Conservation (phyloP, 2,797 vertebrate genomes). For the Rhynchotus rufescens region DNA sequence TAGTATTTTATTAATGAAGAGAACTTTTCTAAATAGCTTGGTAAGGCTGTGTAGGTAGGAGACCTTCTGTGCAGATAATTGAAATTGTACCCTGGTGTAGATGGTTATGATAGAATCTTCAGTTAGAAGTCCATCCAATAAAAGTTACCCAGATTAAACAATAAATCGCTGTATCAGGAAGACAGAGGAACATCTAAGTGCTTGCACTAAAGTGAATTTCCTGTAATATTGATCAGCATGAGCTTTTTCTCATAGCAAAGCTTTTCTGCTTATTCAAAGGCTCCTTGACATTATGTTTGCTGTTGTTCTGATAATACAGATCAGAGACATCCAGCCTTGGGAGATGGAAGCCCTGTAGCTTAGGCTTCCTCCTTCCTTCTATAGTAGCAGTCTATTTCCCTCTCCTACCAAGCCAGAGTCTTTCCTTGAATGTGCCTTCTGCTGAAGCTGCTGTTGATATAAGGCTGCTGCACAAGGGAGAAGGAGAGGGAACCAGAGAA, state of each 20-base stretch:
- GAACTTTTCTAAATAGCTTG: background rate
- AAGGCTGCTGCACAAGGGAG: background rate
- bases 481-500: background rate
- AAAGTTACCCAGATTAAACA: background rate
- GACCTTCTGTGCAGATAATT: background rate
- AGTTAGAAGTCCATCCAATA: background rate
- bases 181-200: background rate
- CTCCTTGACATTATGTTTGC: background rate
- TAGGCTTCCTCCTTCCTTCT: background rate
- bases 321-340: background rate
- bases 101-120: background rate
- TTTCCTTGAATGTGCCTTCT: background rate
- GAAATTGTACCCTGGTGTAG: background rate
- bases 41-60: background rate
- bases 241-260: background rate
- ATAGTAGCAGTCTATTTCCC: background rate
- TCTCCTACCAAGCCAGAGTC: background rate
- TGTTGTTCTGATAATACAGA: background rate
- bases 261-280: background rate
- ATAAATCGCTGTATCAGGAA: background rate
- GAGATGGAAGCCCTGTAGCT: background rate
- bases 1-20: background rate
- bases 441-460: background rate
- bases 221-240: background rate
- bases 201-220: background rate